Evolutionary conservation across 1,140 invertebrate species (phyloP), one percentile per base, ranked within the genome.

Genomic region (Pentalonia nigronervosa): DNA sequence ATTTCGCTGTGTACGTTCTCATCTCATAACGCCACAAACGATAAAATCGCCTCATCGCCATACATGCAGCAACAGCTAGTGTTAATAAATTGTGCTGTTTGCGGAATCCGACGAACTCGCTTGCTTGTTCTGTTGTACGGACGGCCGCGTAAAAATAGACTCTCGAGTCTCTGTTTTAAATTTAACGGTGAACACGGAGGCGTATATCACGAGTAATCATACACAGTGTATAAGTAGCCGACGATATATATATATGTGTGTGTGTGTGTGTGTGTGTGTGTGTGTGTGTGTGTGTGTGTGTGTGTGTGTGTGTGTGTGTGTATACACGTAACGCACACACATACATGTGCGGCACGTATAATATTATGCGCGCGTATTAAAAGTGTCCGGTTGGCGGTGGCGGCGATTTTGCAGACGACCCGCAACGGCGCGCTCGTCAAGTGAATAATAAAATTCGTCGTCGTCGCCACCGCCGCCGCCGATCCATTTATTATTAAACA

Each of bases 401-500:
- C 50, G 21, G 48, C 87, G 87, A 89, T 89, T 56, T 89, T 56
- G 87, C 87, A 56, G 87, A 89, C 87, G 87, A 56, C 50, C 87
- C 87, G 87, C 30, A 86, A 86, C 84, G 60, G 83, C 83, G 45
- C 86, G 25, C 7, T 47, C 86, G 47, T 48, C 86, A 30, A 48
- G 34, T 30, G 87, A 56, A 89, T 89, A 53, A 89, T 89, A 89
- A 89, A 89, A 89, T 89, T 56, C 87, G 48, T 53, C 34, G 87
- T 25, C 25, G 56, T 8, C 45, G 23, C 45, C 14, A 25, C 47
- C 47, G 30, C 30, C 47, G 84, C n/a, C 20, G n/a, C 87, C 21
- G 48, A 87, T 87, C 48, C 23, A 56, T 89, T 89, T 89, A 89
- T 89, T 89, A 89, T 89, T 89, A 89, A 89, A 89, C 87, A 50